Percentiles rank a stretch among this genome's conserved stretches.
These are phyloP conservation scores for Azemiops feae DNA, from an alignment of 2,113 vertebrate genomes.

Conservation along the genomic window DNA sequence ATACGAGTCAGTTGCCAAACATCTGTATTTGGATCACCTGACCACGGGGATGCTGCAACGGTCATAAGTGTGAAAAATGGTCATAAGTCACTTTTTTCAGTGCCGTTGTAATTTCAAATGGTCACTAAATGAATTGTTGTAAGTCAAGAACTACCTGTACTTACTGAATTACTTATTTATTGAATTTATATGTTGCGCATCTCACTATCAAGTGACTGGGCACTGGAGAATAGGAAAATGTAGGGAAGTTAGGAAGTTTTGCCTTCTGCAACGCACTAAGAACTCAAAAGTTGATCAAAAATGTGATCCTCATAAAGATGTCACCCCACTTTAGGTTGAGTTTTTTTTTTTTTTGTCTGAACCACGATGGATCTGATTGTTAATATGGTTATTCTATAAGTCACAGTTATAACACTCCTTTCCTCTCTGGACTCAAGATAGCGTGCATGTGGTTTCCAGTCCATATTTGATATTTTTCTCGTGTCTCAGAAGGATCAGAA, in stretches of 20 bases:
- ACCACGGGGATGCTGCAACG: neutral
- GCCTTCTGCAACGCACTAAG: neutral
- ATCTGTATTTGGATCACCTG: neutral
- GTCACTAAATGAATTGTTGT: neutral
- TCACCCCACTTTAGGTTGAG: too few species aligned
- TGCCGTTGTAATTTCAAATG: neutral
- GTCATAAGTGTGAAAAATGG: neutral
- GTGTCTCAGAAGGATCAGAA: neutral
- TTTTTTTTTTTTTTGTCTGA: neutral
- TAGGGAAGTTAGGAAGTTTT: neutral
- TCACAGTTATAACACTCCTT: neutral
- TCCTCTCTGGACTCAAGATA: neutral
- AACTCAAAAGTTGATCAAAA: neutral
- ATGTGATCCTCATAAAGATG: neutral
- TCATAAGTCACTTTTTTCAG: neutral
- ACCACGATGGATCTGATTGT: neutral
- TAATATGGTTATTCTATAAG: neutral
- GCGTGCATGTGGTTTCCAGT: neutral
- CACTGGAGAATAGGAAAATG: neutral
- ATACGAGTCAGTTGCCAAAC: neutral
- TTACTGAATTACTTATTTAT: neutral
- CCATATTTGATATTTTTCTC: neutral
- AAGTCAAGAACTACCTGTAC: neutral
- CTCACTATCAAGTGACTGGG: neutral
- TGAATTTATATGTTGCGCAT: neutral